Percentiles rank a stretch among this genome's conserved stretches.
phyloP scores from a whole-genome alignment of 2,113 vertebrate species.

The Macroglossus sobrinus region DNA sequence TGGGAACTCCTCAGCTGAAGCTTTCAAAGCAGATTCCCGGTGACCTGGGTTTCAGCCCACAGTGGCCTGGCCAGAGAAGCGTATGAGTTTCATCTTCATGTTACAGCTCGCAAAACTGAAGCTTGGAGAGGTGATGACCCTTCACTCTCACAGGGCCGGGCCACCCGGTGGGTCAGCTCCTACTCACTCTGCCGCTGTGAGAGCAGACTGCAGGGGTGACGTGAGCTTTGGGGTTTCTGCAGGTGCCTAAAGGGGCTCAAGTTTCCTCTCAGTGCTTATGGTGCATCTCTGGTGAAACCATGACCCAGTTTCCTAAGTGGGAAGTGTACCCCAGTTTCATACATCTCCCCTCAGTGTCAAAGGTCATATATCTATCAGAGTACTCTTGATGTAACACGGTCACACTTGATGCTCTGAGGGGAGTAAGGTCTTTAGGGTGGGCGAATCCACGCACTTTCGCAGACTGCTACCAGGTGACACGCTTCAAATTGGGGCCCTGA shows the following conservation, averaged over 20 bases:
- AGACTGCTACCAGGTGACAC: not conserved
- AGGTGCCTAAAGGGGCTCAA: not conserved
- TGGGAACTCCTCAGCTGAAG: not conserved
- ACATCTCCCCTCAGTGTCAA: not conserved
- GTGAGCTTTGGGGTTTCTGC: not conserved
- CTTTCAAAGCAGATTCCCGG: not conserved
- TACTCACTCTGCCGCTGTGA: not conserved
- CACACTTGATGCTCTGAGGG: not conserved
- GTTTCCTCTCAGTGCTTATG: not conserved
- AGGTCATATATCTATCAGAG: not conserved
- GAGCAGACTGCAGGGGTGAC: fast-evolving
- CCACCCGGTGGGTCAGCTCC: not conserved
- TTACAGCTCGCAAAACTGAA: not conserved
- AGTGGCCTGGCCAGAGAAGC: not conserved
- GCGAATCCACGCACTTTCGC: not conserved
- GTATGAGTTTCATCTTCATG: not conserved
- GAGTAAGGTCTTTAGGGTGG: not conserved
- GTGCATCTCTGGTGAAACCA: not conserved
- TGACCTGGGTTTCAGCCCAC: not conserved
- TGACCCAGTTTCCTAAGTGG: not conserved
- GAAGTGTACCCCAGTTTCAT: not conserved
- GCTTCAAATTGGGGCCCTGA: not conserved
- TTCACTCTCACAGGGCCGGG: not conserved
- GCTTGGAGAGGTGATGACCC: not conserved
- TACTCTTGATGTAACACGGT: not conserved